Conservation (phyloP, 1,140 invertebrate genomes). For the Andricus grossulariae region DNA sequence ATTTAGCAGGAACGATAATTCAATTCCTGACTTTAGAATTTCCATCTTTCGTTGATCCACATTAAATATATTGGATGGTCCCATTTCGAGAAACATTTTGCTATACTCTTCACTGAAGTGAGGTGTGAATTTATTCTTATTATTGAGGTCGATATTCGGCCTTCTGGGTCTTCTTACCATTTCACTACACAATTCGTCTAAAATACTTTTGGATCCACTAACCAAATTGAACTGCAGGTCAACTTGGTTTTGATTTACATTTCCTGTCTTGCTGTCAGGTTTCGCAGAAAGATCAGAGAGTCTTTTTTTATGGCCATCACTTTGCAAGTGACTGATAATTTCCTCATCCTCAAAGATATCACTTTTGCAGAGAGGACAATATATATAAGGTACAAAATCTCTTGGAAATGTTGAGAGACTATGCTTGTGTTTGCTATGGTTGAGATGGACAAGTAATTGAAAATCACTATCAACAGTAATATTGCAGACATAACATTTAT, state of each 20-base stretch:
- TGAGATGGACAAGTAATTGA: background rate
- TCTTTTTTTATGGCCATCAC: background rate
- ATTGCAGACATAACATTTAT: conserved; percentile 30
- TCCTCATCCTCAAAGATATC: background rate
- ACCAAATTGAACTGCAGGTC: background rate
- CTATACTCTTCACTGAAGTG: conserved; percentile 27
- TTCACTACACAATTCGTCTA: background rate
- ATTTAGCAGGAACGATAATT: background rate
- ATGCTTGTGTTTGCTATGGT: conserved; percentile 7
- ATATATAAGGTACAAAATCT: background rate
- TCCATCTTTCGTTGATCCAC: conserved; percentile 20
- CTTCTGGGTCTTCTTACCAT: background rate
- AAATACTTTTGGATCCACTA: background rate
- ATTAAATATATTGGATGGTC: conserved; percentile 35
- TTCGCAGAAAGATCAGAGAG: background rate
- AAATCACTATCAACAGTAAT: background rate
- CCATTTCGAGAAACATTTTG: conserved; percentile 31
- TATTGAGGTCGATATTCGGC: background rate
- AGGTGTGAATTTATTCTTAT: background rate
- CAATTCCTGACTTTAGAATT: background rate
- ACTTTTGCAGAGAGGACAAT: conserved; percentile 1
- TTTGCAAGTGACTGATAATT: background rate
- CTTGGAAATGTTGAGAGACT: conserved; percentile 1
- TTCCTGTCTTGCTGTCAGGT: too few species aligned
- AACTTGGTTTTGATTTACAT: too few species aligned